These are phyloP conservation scores for Sapayoa aenigma DNA, from an alignment of 2,113 vertebrate genomes.

Conservation along the genomic window DNA sequence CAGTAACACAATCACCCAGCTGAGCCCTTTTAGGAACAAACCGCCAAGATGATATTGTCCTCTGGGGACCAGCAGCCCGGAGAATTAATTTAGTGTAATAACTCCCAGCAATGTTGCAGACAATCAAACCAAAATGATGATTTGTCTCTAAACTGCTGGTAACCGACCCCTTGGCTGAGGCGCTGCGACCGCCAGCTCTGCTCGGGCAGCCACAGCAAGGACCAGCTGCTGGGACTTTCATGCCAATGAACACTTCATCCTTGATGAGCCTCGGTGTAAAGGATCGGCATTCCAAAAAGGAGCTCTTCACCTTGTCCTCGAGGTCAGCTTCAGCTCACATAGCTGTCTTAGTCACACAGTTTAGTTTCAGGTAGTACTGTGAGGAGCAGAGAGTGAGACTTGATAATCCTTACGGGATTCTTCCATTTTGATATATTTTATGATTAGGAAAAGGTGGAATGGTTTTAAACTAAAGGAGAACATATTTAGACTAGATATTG, in stretches of 20 bases:
- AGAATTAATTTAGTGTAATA: conserved; percentile 11
- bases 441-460: neutral
- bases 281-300: neutral
- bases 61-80: neutral
- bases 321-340: neutral
- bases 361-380: neutral
- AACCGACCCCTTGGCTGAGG: neutral
- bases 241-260: rapidly evolving
- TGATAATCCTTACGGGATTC: neutral
- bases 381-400: neutral
- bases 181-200: rapidly evolving
- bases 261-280: neutral
- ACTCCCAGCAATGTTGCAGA: neutral
- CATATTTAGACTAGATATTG: neutral
- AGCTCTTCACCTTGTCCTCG: rapidly evolving
- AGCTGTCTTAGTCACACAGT: neutral
- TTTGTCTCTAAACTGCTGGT: neutral
- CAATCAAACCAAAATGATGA: neutral
- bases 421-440: neutral
- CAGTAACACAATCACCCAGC: neutral
- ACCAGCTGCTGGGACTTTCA: neutral
- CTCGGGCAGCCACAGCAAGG: neutral
- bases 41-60: neutral
- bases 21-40: conserved; percentile 15
- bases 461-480: neutral